Base-by-base conservation (phyloP, 35 echinoderm and acorn worm species). In the Ophioderma brevispina region DNA sequence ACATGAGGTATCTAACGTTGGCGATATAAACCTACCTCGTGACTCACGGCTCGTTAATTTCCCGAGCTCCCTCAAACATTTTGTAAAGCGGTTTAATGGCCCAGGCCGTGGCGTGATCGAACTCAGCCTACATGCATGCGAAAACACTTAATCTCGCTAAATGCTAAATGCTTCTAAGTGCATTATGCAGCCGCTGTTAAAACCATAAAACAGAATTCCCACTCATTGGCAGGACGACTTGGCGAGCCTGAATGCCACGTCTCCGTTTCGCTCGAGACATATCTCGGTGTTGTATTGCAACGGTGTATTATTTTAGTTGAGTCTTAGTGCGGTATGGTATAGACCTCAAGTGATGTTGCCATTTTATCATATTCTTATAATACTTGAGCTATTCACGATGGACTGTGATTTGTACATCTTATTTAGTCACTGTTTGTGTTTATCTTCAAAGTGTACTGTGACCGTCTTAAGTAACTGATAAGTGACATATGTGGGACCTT, bases 61-160 rank as follows among this genome's bases (percentile, higher is more conserved):
- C 59, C 5, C 41, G 17, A 46, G 41, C 41, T 46, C 41, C 41
- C 17, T 46, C 41, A 46, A 46, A 46, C 41, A 46, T 46, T 46
- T 46, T 46, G 5, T 46, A 46, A 46, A 46, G 41, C 41, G 41
- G 17, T 46, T 46, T 46, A 46, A 46, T 46, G 41, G 41, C 41
- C 41, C 41, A 17, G 41, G 17, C 41, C 41, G 41, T 46, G 17
- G 41, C 41, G 17, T 46, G 41, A 46, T 46, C 41, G 41, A 46
- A 46, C 41, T 46, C 59, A 70, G 59, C 59, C 59, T 25, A 70
- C 59, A 70, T 70, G 59, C 59, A 70, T 70, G 59, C 59, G 59
- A 70, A 70, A 70, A 70, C 59, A 70, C 59, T 70, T 70, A 70
- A 70, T 70, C 59, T 70, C 28, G 59, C 59, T 70, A 70, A 70